Evolutionary conservation across 2,113 vertebrate species (phyloP).

Genomic region (Festucalex cinctus): DNA sequence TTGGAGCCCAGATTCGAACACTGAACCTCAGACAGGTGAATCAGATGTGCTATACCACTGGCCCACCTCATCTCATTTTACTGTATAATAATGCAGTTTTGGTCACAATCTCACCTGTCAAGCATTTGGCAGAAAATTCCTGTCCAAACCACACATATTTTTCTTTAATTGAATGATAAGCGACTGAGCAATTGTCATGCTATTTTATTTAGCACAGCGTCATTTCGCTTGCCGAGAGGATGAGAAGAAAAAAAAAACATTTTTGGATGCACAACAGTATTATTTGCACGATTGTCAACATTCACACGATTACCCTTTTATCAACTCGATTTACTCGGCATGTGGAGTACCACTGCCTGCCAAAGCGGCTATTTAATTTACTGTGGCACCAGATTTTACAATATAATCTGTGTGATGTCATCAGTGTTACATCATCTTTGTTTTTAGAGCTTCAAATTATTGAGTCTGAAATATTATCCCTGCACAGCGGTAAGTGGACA

Average conservation of each 20-base stretch:
- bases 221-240: background rate
- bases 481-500: too few species aligned
- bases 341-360: background rate
- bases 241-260: background rate
- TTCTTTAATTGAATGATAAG: background rate
- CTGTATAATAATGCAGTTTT: too few species aligned
- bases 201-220: background rate
- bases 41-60: too few species aligned
- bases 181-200: background rate
- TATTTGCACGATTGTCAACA: background rate
- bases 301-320: background rate
- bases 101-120: too few species aligned
- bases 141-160: background rate
- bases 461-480: background rate
- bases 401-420: background rate
- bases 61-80: too few species aligned
- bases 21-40: too few species aligned
- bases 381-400: background rate
- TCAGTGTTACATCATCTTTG: background rate
- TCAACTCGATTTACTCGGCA: background rate
- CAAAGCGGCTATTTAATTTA: background rate
- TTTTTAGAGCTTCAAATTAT: background rate
- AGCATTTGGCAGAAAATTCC: too few species aligned
- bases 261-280: background rate
- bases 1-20: too few species aligned